Conservation (phyloP, 2,797 vertebrate species). For the Oryzias dopingdopingensis region DNA sequence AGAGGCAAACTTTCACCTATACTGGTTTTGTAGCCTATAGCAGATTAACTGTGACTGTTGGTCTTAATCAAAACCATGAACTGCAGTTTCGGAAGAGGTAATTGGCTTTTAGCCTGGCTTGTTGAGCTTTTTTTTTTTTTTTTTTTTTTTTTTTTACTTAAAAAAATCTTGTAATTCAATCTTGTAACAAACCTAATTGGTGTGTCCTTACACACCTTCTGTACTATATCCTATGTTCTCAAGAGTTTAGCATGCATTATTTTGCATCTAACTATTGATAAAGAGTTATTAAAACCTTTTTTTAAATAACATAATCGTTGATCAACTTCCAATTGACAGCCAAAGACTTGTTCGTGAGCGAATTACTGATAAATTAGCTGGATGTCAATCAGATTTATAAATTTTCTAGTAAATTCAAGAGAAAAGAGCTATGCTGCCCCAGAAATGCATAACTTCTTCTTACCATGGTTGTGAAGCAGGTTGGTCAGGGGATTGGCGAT, state of each 20-base stretch:
- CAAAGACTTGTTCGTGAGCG: no score
- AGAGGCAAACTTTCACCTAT: slow-evolving; percentile 20
- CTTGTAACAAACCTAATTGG: slow-evolving; percentile 47
- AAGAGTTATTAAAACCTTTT: no score
- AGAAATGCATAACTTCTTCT: no score
- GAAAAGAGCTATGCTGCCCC: no score
- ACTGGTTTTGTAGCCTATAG: slow-evolving; percentile 8
- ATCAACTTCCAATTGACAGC: no score
- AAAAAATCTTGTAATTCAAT: slow-evolving; percentile 39
- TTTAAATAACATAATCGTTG: no score
- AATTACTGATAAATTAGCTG: no score
- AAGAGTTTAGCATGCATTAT: slow-evolving; percentile 23
- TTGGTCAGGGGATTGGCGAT: no score
- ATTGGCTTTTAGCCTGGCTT: slow-evolving; percentile 33
- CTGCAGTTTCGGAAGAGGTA: slow-evolving; percentile 36
- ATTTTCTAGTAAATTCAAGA: no score
- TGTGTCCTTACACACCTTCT: slow-evolving; percentile 36
- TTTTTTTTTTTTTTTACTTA: slow-evolving; percentile 57
- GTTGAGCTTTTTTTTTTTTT: slow-evolving; percentile 22
- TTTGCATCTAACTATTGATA: no score
- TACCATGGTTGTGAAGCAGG: no score
- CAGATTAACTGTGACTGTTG: slow-evolving; percentile 26
- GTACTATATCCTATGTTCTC: slow-evolving; percentile 50
- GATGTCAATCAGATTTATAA: no score
- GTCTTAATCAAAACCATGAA: slow-evolving; percentile 39